phyloP scores from a whole-genome alignment of 2,797 vertebrate species.

The Urosaurus nigricauda region DNA sequence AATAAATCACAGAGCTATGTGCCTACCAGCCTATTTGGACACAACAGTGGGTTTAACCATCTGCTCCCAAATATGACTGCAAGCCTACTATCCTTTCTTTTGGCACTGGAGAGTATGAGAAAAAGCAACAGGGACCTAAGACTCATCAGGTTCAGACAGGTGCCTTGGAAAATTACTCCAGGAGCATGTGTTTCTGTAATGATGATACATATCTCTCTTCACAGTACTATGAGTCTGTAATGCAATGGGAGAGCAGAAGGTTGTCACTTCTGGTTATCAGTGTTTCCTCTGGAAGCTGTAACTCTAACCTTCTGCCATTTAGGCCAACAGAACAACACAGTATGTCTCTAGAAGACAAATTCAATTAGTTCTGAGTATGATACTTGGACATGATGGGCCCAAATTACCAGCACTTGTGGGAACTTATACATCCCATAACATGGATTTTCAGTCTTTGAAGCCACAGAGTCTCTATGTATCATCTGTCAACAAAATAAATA shows the following conservation, averaged over 20 bases:
- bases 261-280: conserved; percentile 65
- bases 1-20: conserved; percentile 75
- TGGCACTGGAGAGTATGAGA: conserved; percentile 71
- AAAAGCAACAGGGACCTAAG: conserved; percentile 67
- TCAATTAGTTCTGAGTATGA: conserved; percentile 7
- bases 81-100: conserved; percentile 65
- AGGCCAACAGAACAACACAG: conserved; percentile 5
- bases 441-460: not conserved
- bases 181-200: conserved; percentile 63
- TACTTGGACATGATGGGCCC: not conserved
- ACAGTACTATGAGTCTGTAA: conserved; percentile 41
- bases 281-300: conserved; percentile 49
- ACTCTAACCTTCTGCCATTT: not conserved
- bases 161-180: conserved; percentile 69
- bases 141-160: conserved; percentile 71
- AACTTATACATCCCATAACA: not conserved
- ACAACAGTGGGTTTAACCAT: conserved; percentile 79
- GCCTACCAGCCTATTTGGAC: conserved; percentile 79
- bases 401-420: not conserved
- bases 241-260: conserved; percentile 47
- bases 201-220: conserved; percentile 55
- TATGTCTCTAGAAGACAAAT: conserved; percentile 18
- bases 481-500: not conserved
- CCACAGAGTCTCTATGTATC: not conserved
- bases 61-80: conserved; percentile 78